phyloP scores from a whole-genome alignment of 1,140 invertebrate species.

The Parasteatoda tepidariorum region DNA sequence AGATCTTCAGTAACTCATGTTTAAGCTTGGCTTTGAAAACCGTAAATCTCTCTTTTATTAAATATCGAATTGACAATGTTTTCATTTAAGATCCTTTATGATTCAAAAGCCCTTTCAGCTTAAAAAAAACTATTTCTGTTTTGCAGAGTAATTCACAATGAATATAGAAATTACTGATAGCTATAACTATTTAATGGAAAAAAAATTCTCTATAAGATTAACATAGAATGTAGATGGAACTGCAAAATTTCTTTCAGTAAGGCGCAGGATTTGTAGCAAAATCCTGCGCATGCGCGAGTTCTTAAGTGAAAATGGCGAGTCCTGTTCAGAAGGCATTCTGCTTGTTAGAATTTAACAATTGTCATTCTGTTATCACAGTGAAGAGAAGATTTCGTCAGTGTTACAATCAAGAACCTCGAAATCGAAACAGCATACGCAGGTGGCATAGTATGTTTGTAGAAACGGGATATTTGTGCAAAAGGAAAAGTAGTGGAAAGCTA shows the following conservation, averaged over 20 bases:
- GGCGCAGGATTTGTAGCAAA: not conserved
- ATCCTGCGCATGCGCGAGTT: not conserved
- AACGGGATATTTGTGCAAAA: slow-evolving; percentile 23
- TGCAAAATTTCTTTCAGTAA: not conserved
- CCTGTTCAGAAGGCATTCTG: not conserved
- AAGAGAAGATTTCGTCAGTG: not conserved
- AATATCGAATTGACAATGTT: too few relatives aligned
- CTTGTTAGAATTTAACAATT: not conserved
- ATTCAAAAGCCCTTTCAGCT: too few relatives aligned
- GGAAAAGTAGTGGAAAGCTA: not conserved
- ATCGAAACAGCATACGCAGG: not conserved
- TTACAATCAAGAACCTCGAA: not conserved
- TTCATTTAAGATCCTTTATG: too few relatives aligned
- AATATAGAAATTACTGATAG: not conserved
- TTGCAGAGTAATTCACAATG: not conserved
- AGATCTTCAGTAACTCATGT: too few relatives aligned
- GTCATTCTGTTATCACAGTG: slow-evolving; percentile 15
- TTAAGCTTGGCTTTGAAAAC: too few relatives aligned
- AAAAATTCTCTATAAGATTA: not conserved
- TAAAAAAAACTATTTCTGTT: too few relatives aligned
- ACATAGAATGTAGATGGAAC: not conserved
- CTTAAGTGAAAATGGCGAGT: not conserved
- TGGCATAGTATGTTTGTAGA: not conserved
- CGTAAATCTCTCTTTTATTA: too few relatives aligned
- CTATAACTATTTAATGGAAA: not conserved